Conservation (phyloP, 2,888 invertebrate species). For the Bembecia ichneumoniformis region DNA sequence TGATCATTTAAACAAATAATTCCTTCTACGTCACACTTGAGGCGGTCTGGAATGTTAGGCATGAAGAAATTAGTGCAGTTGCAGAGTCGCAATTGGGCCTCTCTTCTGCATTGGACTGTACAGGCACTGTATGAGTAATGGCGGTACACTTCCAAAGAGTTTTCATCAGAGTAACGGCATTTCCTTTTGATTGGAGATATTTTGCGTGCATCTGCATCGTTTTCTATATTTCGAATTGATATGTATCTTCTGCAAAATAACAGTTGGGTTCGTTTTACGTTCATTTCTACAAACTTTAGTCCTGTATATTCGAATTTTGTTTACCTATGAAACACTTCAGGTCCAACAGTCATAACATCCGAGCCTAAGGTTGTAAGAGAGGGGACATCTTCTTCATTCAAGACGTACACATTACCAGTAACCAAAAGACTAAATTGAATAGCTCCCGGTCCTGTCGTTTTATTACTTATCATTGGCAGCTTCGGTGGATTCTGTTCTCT, state of each 20-base stretch:
- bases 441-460: constrained; percentile 74
- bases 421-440: constrained; percentile 66
- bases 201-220: constrained; percentile 76
- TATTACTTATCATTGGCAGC: constrained; percentile 75
- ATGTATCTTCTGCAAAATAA: constrained; percentile 59
- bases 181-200: constrained; percentile 78
- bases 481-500: constrained; percentile 53
- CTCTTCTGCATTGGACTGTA: constrained; percentile 80
- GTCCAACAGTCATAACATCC: constrained; percentile 73
- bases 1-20: constrained; percentile 77
- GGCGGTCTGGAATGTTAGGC: constrained; percentile 72
- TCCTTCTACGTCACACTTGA: constrained; percentile 77
- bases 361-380: constrained; percentile 77
- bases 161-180: constrained; percentile 81
- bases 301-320: too few relatives aligned
- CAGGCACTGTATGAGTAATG: constrained; percentile 81
- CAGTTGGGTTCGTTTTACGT: too few relatives aligned
- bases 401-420: constrained; percentile 73
- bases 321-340: constrained; percentile 71
- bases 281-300: too few relatives aligned
- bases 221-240: constrained; percentile 76
- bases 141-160: constrained; percentile 67
- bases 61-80: constrained; percentile 81
- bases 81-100: constrained; percentile 75
- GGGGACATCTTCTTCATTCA: constrained; percentile 80